These are phyloP conservation scores for Mellilla xanthometata DNA, from an alignment of 2,888 invertebrate species.

Conservation along the genomic window DNA sequence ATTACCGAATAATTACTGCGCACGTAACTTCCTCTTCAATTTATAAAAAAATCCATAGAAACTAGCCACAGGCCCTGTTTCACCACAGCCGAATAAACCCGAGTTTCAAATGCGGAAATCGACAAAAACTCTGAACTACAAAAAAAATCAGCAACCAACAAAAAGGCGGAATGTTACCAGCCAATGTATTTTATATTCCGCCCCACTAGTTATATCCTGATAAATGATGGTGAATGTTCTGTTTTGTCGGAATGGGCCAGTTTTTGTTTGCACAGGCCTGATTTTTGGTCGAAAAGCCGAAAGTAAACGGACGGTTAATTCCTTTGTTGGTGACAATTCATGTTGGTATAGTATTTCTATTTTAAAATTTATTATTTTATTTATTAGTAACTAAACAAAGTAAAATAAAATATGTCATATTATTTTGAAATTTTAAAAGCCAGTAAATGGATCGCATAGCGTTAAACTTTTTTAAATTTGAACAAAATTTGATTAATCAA, in stretches of 20 bases:
- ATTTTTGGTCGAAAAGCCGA: constrained; percentile 34
- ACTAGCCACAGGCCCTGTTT: constrained; percentile 27
- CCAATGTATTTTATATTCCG: constrained; percentile 65
- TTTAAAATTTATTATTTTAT: no score
- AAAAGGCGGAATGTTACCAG: constrained; percentile 27
- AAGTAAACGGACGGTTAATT: constrained; percentile 9
- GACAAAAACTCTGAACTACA: constrained; percentile 11
- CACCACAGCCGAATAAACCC: constrained; percentile 20
- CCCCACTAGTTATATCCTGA: constrained; percentile 76
- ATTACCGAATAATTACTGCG: no score
- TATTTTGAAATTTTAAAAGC: no score
- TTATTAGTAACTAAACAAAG: no score
- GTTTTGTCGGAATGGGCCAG: constrained; percentile 45
- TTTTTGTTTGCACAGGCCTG: constrained; percentile 45
- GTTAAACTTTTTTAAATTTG: no score
- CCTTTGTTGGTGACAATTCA: constrained; percentile 5
- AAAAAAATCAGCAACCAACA: constrained; percentile 29
- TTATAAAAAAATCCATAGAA: constrained; percentile 1
- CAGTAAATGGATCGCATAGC: no score
- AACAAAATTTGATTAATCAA: no score
- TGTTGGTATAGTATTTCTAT: background rate
- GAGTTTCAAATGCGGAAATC: constrained; percentile 27
- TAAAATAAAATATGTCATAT: no score
- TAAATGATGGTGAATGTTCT: constrained; percentile 70
- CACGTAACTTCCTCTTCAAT: no score